Conservation (phyloP, 2,888 invertebrate genomes). For the Agriopis leucophaearia region DNA sequence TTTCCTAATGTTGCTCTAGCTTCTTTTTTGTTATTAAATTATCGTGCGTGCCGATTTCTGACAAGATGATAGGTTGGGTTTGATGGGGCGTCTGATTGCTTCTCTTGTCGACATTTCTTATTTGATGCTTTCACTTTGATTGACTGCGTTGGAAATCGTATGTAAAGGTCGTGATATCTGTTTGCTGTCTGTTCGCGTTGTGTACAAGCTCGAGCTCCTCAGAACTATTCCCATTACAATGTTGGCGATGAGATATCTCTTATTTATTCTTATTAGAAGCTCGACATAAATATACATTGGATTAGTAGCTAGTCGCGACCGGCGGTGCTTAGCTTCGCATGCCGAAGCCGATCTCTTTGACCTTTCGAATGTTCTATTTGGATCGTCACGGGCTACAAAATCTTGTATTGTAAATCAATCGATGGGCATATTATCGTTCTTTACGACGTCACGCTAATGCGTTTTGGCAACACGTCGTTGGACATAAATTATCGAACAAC, state of each 20-base stretch:
- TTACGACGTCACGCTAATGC: slow-evolving; percentile 50
- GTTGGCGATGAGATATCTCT: slow-evolving; percentile 20
- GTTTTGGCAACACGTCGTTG: slow-evolving; percentile 55
- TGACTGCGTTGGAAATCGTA: slow-evolving; percentile 75
- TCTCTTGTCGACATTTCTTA: slow-evolving; percentile 82
- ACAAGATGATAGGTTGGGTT: slow-evolving; percentile 84
- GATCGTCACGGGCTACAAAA: slow-evolving; percentile 47
- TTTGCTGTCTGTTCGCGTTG: slow-evolving; percentile 46
- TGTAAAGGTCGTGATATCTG: slow-evolving; percentile 65
- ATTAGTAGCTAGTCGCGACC: slow-evolving; percentile 20
- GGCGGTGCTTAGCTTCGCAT: slow-evolving; percentile 33
- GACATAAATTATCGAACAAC: slow-evolving; percentile 55
- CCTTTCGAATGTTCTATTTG: slow-evolving; percentile 44
- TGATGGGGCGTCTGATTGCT: slow-evolving; percentile 84
- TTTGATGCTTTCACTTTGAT: slow-evolving; percentile 83
- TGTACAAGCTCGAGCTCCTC: slow-evolving; percentile 23
- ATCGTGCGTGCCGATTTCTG: slow-evolving; percentile 86
- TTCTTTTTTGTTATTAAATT: slow-evolving; percentile 84
- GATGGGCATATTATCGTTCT: slow-evolving; percentile 52
- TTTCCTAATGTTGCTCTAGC: slow-evolving; percentile 67
- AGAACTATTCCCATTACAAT: slow-evolving; percentile 28
- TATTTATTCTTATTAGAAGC: slow-evolving; percentile 32
- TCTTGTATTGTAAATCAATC: slow-evolving; percentile 52
- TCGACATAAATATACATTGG: slow-evolving; percentile 27
- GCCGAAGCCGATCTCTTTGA: slow-evolving; percentile 42